phyloP scores from a whole-genome alignment of 2,888 invertebrate species.

The Gibbula magus region DNA sequence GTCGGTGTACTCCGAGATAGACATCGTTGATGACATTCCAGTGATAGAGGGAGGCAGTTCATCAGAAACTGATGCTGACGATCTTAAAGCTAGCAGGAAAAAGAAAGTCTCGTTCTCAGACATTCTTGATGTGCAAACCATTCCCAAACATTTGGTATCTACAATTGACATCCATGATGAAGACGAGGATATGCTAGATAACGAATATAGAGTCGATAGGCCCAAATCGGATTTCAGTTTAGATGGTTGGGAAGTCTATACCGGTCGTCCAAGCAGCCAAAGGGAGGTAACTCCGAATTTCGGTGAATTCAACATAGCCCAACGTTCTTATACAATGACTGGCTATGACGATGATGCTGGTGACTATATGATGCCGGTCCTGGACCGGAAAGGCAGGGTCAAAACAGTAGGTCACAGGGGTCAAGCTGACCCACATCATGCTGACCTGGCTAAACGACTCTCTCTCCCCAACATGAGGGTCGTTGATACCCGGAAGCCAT shows the following conservation, averaged over 20 bases:
- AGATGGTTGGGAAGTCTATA: background rate
- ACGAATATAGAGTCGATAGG: background rate
- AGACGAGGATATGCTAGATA: background rate
- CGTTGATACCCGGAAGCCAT: background rate
- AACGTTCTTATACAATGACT: background rate
- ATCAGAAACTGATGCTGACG: background rate
- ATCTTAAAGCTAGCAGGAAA: background rate
- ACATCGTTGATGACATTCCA: background rate
- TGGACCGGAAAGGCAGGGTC: background rate
- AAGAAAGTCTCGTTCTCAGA: background rate
- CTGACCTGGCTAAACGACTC: background rate
- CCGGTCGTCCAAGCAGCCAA: background rate
- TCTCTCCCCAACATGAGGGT: background rate
- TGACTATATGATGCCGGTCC: background rate
- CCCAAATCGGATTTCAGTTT: background rate
- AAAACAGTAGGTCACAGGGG: background rate
- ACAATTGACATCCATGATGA: background rate
- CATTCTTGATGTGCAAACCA: background rate
- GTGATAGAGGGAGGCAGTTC: background rate
- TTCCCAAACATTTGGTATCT: background rate
- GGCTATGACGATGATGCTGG: background rate
- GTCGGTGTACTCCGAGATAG: background rate
- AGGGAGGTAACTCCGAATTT: background rate
- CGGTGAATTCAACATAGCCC: background rate
- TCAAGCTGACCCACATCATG: background rate